Evolutionary conservation across 2,113 vertebrate species (phyloP).

Genomic region (Salvator merianae): DNA sequence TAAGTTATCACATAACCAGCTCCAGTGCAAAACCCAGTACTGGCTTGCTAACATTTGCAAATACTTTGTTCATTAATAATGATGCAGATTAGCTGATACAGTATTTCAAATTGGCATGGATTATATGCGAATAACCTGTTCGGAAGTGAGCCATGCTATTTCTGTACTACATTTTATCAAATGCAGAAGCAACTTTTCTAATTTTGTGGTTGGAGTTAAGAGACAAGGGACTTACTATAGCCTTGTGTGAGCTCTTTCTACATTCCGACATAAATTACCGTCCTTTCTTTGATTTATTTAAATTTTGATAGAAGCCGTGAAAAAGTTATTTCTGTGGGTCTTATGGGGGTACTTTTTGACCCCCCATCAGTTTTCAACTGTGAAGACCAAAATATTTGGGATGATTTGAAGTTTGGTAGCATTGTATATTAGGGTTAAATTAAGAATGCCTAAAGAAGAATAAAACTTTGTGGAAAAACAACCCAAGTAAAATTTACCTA

Average conservation of each 20-base stretch:
- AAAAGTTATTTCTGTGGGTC: too few relatives aligned
- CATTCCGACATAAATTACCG: background rate
- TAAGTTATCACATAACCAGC: background rate
- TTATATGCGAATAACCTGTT: background rate
- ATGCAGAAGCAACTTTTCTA: background rate
- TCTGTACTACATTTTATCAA: background rate
- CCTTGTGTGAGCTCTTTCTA: background rate
- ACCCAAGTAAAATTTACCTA: too few relatives aligned
- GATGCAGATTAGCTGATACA: conserved; percentile 14
- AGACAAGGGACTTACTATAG: background rate
- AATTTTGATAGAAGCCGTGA: too few relatives aligned
- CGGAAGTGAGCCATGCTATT: background rate
- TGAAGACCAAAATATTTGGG: too few relatives aligned
- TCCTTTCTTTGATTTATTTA: background rate
- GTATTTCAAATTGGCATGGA: conserved; percentile 26
- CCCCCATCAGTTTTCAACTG: too few relatives aligned
- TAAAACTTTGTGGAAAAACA: too few relatives aligned
- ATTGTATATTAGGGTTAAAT: too few relatives aligned
- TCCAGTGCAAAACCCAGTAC: background rate
- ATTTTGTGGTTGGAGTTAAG: background rate
- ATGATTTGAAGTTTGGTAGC: too few relatives aligned
- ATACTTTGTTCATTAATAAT: background rate
- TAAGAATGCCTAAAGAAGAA: too few relatives aligned
- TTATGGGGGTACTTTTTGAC: too few relatives aligned
- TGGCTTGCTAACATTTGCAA: conserved; percentile 1